phyloP scores from a whole-genome alignment of 1,140 invertebrate genomes.

The Popillia japonica region DNA sequence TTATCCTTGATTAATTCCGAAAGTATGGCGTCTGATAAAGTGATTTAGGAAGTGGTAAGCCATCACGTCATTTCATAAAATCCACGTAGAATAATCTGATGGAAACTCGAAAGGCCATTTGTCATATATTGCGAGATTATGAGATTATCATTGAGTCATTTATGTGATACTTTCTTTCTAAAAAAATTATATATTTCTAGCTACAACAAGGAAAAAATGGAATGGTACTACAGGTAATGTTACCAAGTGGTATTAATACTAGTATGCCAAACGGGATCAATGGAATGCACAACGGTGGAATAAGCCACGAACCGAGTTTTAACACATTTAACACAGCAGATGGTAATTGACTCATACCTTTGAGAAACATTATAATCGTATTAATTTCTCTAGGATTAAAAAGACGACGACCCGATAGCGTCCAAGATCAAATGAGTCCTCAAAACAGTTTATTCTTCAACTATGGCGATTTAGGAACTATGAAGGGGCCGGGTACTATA shows the following conservation, averaged over 20 bases:
- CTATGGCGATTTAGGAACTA: slow-evolving; percentile 16
- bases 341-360: neutral
- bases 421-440: neutral
- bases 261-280: no score
- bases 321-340: neutral
- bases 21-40: neutral
- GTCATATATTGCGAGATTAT: neutral
- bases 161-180: neutral
- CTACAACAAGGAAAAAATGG: slow-evolving; percentile 13
- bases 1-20: neutral
- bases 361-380: neutral
- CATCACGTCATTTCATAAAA: neutral
- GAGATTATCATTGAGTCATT: neutral
- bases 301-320: neutral
- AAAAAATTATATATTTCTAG: slow-evolving; percentile 18
- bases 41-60: neutral
- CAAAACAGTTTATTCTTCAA: slow-evolving; percentile 8
- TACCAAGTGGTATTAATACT: slow-evolving; percentile 20
- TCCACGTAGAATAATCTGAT: no score
- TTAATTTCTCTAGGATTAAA: neutral
- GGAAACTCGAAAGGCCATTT: no score
- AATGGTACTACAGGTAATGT: neutral
- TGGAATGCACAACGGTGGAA: neutral
- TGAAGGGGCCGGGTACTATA: slow-evolving; percentile 14
- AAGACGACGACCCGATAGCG: slow-evolving; percentile 7